Base-by-base conservation (phyloP, 1,140 invertebrate genomes). In the Chrysomallon squamiferum region DNA sequence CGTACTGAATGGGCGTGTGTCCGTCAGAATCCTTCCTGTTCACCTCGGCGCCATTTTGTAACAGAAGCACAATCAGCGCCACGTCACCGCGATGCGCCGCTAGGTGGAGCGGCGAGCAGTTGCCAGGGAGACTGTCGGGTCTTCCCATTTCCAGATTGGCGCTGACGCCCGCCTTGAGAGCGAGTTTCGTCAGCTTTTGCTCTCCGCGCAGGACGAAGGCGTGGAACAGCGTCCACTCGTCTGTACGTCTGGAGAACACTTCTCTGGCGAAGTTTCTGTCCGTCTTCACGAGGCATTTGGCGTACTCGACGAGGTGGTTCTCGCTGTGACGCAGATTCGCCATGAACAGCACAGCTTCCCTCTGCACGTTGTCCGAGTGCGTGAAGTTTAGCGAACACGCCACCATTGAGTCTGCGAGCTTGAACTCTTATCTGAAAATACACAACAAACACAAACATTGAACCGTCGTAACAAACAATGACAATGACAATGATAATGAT, bases 191-290 rank as follows among this genome's bases (percentile, higher is more conserved):
- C 50, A 80, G 69, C 65, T 79, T 80, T 3, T 77, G 60, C 11
- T 75, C 76, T 4, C 80, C 78, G 0, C 77, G 72, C 3, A 82
- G 66, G 9, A 76, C 75, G 64, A 74, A 79, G n/a, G 80, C 80
- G 60, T 82, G 80, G 43, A 82, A 75, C 13, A 77, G 76, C 3
- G 80, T 79, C 80, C 80, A 82, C 3, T 73, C 78, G 30, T 80
- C 78, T 1, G 80, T 69, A 11, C 69, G 50, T 3, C 70, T 65
- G 38, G 69, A 71, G 35, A 83, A 82, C 3, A 83, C 67, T 29
- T 66, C 35, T 20, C 69, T 68, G n/a, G 69, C 66, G 29, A 75
- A 71, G 18, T 70, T 68, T 25, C 68, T 65, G 38, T 81, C 71
- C 9, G 60, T 65, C 68, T 78, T 79, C 2, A 78, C 68, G 9